A percentile compares a stretch with the other conserved stretches of the same genome.
phyloP scores from a whole-genome alignment of 2,888 invertebrate genomes.

The Tipula vernalis region DNA sequence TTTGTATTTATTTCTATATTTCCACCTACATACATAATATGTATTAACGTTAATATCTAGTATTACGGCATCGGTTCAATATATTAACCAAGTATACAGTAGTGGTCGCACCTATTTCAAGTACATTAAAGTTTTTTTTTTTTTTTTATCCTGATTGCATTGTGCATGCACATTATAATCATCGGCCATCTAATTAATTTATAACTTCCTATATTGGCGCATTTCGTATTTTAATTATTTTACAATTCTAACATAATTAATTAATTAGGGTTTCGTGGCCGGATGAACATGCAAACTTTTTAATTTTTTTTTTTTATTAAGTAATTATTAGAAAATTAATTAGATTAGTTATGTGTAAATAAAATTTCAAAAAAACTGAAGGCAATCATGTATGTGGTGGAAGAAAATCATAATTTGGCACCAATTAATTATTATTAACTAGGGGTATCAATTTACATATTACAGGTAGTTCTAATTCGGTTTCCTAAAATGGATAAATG shows the following conservation, averaged over 20 bases:
- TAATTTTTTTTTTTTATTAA: background rate
- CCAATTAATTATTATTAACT: background rate
- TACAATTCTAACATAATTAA: background rate
- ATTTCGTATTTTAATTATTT: background rate
- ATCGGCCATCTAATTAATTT: background rate
- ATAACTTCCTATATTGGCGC: background rate
- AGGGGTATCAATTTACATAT: too few relatives aligned
- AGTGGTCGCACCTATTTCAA: background rate
- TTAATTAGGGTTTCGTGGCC: background rate
- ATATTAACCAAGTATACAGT: background rate
- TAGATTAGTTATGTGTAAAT: background rate
- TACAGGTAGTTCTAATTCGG: too few relatives aligned
- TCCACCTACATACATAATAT: background rate
- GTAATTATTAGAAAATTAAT: background rate
- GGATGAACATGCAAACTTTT: background rate
- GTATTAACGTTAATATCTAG: background rate
- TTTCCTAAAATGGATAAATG: too few relatives aligned
- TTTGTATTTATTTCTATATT: background rate
- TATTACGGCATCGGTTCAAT: background rate
- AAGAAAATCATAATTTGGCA: background rate
- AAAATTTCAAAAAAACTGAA: background rate
- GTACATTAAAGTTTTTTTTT: background rate
- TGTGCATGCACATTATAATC: background rate
- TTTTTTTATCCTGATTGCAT: background rate
- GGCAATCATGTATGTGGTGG: background rate